Conservation (phyloP, 2,113 vertebrate species). For the Cephalopterus ornatus region DNA sequence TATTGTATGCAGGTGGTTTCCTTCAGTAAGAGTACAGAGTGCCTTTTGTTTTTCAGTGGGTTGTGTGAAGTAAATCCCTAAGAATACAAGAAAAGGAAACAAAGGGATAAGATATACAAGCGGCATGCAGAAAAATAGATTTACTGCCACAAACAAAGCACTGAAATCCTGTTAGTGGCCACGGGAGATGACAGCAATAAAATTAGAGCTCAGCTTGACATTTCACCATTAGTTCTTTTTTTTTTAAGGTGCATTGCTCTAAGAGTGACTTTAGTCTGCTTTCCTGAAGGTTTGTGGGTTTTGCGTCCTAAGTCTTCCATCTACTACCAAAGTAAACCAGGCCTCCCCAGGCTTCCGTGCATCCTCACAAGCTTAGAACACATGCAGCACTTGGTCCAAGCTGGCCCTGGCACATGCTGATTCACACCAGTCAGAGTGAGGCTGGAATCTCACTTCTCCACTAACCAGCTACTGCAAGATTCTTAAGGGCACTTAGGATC, state of each 20-base stretch:
- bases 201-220: not conserved
- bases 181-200: not conserved
- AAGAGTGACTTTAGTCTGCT: not conserved
- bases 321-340: not conserved
- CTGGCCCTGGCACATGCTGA: fast-evolving
- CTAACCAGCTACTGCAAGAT: not conserved
- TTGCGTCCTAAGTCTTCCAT: not conserved
- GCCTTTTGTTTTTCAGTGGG: not conserved
- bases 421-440: fast-evolving
- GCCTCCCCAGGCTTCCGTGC: fast-evolving
- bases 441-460: fast-evolving
- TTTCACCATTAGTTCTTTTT: not conserved
- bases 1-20: not conserved
- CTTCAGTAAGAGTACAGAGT: not conserved
- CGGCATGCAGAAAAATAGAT: not conserved
- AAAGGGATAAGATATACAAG: not conserved
- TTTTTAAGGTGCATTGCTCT: not conserved
- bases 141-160: not conserved
- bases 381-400: fast-evolving
- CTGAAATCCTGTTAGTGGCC: not conserved
- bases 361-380: not conserved
- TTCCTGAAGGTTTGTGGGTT: not conserved
- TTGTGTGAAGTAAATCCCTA: not conserved
- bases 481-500: not conserved
- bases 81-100: not conserved